Evolutionary conservation across 2,888 invertebrate genomes (phyloP), one percentile per base, ranked within the genome.

Genomic region (Nemoura dubitans): DNA sequence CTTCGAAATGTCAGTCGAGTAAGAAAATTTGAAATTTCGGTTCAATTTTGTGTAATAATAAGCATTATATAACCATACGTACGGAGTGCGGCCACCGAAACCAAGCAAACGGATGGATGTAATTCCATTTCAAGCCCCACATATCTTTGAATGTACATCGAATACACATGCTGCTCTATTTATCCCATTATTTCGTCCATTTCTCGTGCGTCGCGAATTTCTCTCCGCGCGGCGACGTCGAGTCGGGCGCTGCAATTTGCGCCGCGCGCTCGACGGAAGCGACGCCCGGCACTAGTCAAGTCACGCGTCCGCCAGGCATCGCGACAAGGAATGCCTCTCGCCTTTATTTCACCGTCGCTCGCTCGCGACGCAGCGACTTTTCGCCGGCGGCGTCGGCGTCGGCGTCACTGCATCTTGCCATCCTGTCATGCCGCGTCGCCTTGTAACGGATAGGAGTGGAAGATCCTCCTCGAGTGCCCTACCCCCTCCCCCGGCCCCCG

Each of bases 261-360:
- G 36, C 36, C 27, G 27, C 27, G n/a, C n/a, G 14, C 28, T 2
- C 28, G n/a, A n/a, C 81, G 81, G 28, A 81, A 81, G 81, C 29
- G 81, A 81, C 81, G 81, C 26, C n/a, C 10, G 36, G 10, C 81
- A 30, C 29, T 76, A 28, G 81, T 29, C 81, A 81, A 30, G 81
- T 81, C 81, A 81, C 30, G 81, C 29, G 16, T 28, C 14, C 29
- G 10, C 59, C 6, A 81, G 28, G 6, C 81, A 29, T 81, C 81
- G 29, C 26, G 81, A 81, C 81, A 81, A 28, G 81, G 81, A 81
- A 81, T 81, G 25, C 81, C 81, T 81, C 81, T 81, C 29, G 81
- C 81, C 81, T 81, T 30, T 81, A 81, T 81, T 81, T 81, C 30
- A 30, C 1, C 76, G n/a, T n/a, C 83, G 36, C n/a, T n/a, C 3